Evolutionary conservation across 2,888 invertebrate genomes (phyloP), one percentile per base, ranked within the genome.

Genomic region (Drosophila suboccidentalis): DNA sequence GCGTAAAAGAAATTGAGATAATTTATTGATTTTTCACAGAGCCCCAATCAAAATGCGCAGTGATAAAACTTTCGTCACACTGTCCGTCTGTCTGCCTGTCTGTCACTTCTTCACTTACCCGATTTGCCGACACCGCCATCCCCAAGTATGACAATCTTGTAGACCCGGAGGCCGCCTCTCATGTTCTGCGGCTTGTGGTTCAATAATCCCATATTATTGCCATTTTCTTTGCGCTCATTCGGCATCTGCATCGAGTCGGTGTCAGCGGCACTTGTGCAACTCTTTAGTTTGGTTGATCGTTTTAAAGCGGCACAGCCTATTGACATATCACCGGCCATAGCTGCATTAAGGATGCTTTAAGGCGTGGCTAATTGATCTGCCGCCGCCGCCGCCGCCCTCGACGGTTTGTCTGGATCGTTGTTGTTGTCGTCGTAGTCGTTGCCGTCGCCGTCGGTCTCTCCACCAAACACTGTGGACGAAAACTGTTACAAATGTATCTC

Each of bases 51-150:
- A 82, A 82, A 63, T 66, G 81, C 84, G 81, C 84, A 89, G 64
- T 71, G 81, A 71, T 78, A 64, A 83, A 54, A 29, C 9, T 19
- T 49, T 32, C 13, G 39, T 38, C 46, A n/a, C 2, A n/a, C 4
- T 15, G 32, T 15, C 32, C 36, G 22, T n/a, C n/a, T n/a, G n/a
- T n/a, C n/a, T n/a, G n/a, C n/a, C 4, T 15, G 32, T 15, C 32
- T 38, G 22, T 11, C 22, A 3, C 3, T 17, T 4, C 29, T 13
- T 4, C 34, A 82, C 83, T 91, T 93, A 95, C 96, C 96, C 92
- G 97, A 97, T 94, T 98, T 98, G 91, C 98, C 98, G 81, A 98
- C 97, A 78, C 97, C 98, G 49, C 97, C 98, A 93, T 97, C 98
- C 51, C 97, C 97, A 63, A 98, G 94, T 83, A 98, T 97, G 74